Evolutionary conservation across 2,113 vertebrate genomes (phyloP), one percentile per base, ranked within the genome.

Genomic region (Nothoprocta pentlandii): DNA sequence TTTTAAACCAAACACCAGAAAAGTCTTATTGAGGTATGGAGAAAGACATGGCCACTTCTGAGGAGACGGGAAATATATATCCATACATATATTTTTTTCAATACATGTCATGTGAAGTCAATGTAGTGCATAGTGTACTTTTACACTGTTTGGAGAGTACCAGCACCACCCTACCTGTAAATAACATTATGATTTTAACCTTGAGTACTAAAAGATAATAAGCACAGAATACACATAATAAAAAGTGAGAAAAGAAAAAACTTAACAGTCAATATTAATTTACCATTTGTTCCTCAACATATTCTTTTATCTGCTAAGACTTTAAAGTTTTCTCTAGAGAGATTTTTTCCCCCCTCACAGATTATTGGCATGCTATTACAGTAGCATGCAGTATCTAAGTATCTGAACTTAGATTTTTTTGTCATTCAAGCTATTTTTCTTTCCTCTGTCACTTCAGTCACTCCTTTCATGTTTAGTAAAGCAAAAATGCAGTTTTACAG

Each of bases 121-220:
- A 64, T 39, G 79, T 7, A 86, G 41, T 44, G 64, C 79, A 95
- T 49, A 94, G 32, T 15, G 1, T 89, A 77, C 46, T 91, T 95
- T 59, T 78, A 92, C 88, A 94, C 26, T 81, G 90, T 91, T 96
- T 47, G 88, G 78, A 85, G 80, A 89, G 87, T 76, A 85, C 0
- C 56, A 51, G 69, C 74, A 83, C 77, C 34, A 66, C 30, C 87
- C 20, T 19, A 87, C 62, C 51, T 94, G 81, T 87, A 90, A 95
- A 87, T 56, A 58, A 85, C 23, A 15, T 90, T 58, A 80, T 16
- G 51, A 84, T 84, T 93, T 93, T 95, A 95, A 90, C 84, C 46
- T 84, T 76, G 84, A 92, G n/a, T 77, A 59, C 39, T 23, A 71
- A 12, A 75, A 74, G 16, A 61, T 76, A 80, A 41, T 36, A 88